Evolutionary conservation across 2,113 vertebrate genomes (phyloP).

Genomic region (Xiphorhynchus elegans): DNA sequence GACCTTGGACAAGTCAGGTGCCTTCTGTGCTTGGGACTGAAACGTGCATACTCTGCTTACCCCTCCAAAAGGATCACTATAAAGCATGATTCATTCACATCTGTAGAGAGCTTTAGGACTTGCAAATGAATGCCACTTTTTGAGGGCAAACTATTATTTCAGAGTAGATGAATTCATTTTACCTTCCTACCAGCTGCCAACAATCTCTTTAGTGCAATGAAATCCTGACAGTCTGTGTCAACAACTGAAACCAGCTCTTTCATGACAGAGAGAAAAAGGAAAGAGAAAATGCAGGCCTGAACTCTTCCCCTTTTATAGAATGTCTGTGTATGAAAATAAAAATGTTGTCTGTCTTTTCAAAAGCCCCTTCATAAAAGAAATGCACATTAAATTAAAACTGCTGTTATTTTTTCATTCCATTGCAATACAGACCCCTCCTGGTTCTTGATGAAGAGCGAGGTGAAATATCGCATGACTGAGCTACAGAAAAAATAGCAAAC

Average conservation of each 20-base stretch:
- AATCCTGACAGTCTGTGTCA: constrained; percentile 31
- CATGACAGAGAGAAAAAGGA: background rate
- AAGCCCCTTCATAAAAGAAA: constrained; percentile 28
- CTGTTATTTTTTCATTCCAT: constrained; percentile 8
- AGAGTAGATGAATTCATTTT: background rate
- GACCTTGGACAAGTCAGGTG: background rate
- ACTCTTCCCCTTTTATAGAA: background rate
- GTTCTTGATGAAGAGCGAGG: constrained; percentile 47
- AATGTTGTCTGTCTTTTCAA: constrained; percentile 1
- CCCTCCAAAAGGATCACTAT: background rate
- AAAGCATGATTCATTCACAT: constrained; percentile 9
- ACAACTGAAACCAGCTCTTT: background rate
- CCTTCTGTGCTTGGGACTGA: background rate
- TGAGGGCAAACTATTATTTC: constrained; percentile 10
- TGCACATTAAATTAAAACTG: background rate
- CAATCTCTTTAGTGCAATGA: constrained; percentile 21
- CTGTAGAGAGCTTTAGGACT: background rate
- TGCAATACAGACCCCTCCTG: background rate
- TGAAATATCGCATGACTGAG: constrained; percentile 27
- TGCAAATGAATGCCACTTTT: background rate
- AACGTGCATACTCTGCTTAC: background rate
- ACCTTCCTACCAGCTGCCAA: background rate
- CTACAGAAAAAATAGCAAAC: constrained; percentile 31
- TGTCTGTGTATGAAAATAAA: background rate
- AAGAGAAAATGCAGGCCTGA: background rate